A percentile compares a stretch with the other conserved stretches of the same genome.
Conservation (phyloP, 1,140 invertebrate genomes). For the Lasaia peninsularis region DNA sequence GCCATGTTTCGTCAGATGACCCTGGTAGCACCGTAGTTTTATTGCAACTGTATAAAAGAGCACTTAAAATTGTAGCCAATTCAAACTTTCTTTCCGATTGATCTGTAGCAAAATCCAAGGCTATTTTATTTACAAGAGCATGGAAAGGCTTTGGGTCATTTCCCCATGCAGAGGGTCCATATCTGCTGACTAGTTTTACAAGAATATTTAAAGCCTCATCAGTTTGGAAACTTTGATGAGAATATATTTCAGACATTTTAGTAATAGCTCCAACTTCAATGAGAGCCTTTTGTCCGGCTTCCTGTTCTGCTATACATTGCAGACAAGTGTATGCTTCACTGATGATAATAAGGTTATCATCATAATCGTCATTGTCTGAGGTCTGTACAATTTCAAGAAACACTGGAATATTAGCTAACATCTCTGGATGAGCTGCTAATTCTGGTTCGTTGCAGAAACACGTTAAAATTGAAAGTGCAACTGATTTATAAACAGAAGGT, state of each 20-base stretch:
- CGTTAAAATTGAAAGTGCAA: slow-evolving; percentile 90
- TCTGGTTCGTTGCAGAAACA: slow-evolving; percentile 89
- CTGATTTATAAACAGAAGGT: slow-evolving; percentile 91
- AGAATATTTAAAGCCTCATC: slow-evolving; percentile 90
- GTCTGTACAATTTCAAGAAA: slow-evolving; percentile 89
- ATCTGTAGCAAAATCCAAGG: slow-evolving; percentile 91
- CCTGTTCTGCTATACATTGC: slow-evolving; percentile 85
- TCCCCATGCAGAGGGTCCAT: slow-evolving; percentile 86
- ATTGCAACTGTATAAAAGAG: slow-evolving; percentile 85
- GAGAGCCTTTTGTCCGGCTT: slow-evolving; percentile 85
- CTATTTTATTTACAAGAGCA: slow-evolving; percentile 89
- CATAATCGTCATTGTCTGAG: slow-evolving; percentile 87
- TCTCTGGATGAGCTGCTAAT: slow-evolving; percentile 87
- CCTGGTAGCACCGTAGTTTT: slow-evolving; percentile 80
- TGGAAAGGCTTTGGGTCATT: slow-evolving; percentile 85
- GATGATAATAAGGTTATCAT: slow-evolving; percentile 91
- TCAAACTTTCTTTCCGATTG: slow-evolving; percentile 93
- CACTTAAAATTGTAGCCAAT: slow-evolving; percentile 85
- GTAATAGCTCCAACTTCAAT: slow-evolving; percentile 86
- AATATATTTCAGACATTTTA: slow-evolving; percentile 90
- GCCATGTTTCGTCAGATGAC: slow-evolving; percentile 85
- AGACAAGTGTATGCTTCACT: slow-evolving; percentile 92
- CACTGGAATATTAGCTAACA: slow-evolving; percentile 87
- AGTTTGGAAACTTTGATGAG: slow-evolving; percentile 90
- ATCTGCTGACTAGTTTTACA: slow-evolving; percentile 82